Conservation (phyloP, 2,888 invertebrate genomes). For the Agrotis segetum region DNA sequence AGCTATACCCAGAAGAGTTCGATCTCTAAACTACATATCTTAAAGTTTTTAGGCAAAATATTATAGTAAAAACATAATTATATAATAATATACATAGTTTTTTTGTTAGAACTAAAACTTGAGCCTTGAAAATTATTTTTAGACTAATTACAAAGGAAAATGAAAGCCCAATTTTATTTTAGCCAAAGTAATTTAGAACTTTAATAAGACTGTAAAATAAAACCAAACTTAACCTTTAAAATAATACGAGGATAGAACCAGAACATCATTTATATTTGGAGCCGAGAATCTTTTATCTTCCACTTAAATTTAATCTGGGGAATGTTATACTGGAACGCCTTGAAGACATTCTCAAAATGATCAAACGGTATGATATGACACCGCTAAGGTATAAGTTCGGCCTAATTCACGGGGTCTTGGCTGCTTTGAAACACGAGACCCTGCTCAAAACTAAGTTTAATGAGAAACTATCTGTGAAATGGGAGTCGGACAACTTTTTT, state of each 20-base stretch:
- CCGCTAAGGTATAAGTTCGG: slow-evolving; percentile 64
- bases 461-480: slow-evolving; percentile 78
- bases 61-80: neutral
- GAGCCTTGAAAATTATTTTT: neutral
- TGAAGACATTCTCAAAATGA: slow-evolving; percentile 70
- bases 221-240: slow-evolving; percentile 29
- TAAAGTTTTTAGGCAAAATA: neutral
- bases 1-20: neutral
- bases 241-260: slow-evolving; percentile 19
- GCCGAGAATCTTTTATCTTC: slow-evolving; percentile 68
- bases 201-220: slow-evolving; percentile 40
- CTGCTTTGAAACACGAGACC: slow-evolving; percentile 76
- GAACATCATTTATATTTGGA: slow-evolving; percentile 55
- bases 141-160: neutral
- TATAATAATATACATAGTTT: neutral
- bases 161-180: neutral
- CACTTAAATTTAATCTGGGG: slow-evolving; percentile 72
- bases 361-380: slow-evolving; percentile 79
- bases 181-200: neutral
- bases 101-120: neutral
- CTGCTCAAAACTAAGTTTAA: slow-evolving; percentile 68
- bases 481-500: slow-evolving; percentile 67
- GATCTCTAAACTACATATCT: slow-evolving; percentile 8
- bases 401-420: slow-evolving; percentile 70
- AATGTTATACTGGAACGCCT: slow-evolving; percentile 66